phyloP scores from a whole-genome alignment of 2,888 invertebrate species.

The Hyposoter didymator region DNA sequence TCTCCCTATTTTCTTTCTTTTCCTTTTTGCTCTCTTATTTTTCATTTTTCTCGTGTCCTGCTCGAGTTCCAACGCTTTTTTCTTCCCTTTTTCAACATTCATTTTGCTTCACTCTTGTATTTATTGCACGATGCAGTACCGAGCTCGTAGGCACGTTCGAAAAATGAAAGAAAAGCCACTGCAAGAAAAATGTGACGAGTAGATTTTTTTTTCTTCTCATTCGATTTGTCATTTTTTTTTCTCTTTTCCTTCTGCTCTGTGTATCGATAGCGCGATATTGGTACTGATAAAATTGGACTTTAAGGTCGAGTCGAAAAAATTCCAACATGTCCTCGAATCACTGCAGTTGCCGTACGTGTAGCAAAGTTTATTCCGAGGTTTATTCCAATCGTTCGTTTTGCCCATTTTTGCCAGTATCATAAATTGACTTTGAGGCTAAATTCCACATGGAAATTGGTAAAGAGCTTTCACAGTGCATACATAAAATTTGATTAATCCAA shows the following conservation, averaged over 20 bases:
- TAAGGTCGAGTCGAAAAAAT: slow-evolving; percentile 18
- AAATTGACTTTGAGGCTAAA: background rate
- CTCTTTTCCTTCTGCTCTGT: background rate
- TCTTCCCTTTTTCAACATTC: slow-evolving; percentile 31
- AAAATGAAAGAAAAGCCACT: slow-evolving; percentile 41
- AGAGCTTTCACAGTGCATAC: background rate
- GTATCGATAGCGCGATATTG: slow-evolving; percentile 32
- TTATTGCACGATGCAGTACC: slow-evolving; percentile 41
- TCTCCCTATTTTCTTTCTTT: slow-evolving; percentile 25
- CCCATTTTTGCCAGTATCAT: background rate
- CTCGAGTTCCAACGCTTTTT: slow-evolving; percentile 6
- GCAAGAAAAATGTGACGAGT: slow-evolving; percentile 31
- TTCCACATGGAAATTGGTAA: background rate
- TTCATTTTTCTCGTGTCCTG: slow-evolving; percentile 49
- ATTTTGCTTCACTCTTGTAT: slow-evolving; percentile 56
- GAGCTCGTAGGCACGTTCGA: slow-evolving; percentile 40
- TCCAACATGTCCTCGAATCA: slow-evolving; percentile 15
- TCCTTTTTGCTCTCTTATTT: slow-evolving; percentile 41
- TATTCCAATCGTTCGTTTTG: background rate
- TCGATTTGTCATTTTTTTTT: slow-evolving; percentile 4
- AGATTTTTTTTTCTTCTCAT: slow-evolving; percentile 23
- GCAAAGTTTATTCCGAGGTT: background rate
- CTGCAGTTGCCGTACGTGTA: background rate
- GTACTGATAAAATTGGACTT: slow-evolving; percentile 36
- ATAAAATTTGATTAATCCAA: background rate